Base-by-base conservation (phyloP, 2,797 vertebrate genomes). In the Molothrus ater region DNA sequence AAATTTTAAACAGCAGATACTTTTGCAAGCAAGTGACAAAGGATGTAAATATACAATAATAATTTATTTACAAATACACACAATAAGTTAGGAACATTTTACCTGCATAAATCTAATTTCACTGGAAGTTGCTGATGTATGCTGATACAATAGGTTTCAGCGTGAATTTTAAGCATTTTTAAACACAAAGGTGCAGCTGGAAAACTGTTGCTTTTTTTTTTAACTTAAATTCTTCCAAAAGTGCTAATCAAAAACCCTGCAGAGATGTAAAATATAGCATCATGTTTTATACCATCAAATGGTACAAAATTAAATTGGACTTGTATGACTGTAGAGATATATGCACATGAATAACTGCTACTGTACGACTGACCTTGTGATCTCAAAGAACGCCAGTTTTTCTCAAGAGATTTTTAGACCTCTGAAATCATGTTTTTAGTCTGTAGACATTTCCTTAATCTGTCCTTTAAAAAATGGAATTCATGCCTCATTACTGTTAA, bases 371-470 rank as follows among this genome's bases (percentile, higher is more conserved):
- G 90, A 98, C 96, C 98, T 97, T 96, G 91, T 95, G 93, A 95
- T 91, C 92, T 97, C 94, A 97, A 85, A 94, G 91, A 97, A 97
- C 0, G 3, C 61, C 91, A 85, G 81, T 93, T 91, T 97, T 63
- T 96, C 95, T 95, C 70, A 63, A 93, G 83, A 96, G 96, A 95
- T 61, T 94, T 94, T 96, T 97, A 97, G 79, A 94, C 73, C 76
- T 97, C 92, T 93, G 90, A 97, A 97, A 97, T 87, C 84, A 97
- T 92, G 63, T 96, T 97, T 96, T 97, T 80, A 96, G 83, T 95
- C 93, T 95, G 94, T 82, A 96, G 96, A 95, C 83, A 93, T 88
- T 86, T 96, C 86, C 85, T 97, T 97, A 96, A 80, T 94, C 92
- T 96, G 92, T 89, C 95, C 94, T 97, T 95, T 76, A 96, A 97